Percentiles rank a stretch among this genome's conserved stretches.
Evolutionary conservation across 2,888 invertebrate species (phyloP).

Genomic region (Amiota minor): DNA sequence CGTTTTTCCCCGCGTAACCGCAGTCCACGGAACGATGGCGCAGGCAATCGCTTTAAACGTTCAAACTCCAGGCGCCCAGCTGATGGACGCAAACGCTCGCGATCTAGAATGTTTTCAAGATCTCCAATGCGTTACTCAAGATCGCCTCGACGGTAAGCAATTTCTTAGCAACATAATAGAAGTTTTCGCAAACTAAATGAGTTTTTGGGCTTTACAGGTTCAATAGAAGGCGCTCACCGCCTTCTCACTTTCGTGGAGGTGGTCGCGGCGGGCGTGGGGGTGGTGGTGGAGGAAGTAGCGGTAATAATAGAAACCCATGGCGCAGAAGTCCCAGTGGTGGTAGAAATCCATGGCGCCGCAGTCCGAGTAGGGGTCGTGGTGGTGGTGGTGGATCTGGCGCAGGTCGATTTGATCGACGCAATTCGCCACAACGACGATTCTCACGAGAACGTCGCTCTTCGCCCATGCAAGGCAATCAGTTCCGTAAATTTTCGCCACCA

Average conservation of each 20-base stretch:
- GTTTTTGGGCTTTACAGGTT: conserved; percentile 54
- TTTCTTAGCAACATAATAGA: neutral
- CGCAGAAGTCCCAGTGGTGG: conserved; percentile 62
- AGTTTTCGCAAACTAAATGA: neutral
- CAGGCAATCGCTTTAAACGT: conserved; percentile 64
- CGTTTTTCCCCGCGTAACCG: conserved; percentile 61
- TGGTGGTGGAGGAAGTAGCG: conserved; percentile 55
- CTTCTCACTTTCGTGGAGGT: conserved; percentile 61
- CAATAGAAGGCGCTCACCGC: conserved; percentile 68
- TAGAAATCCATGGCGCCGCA: conserved; percentile 68
- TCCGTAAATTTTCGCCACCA: conserved; percentile 68
- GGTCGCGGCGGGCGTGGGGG: conserved; percentile 57
- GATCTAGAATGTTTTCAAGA: conserved; percentile 69
- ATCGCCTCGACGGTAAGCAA: conserved; percentile 70
- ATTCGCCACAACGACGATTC: conserved; percentile 59
- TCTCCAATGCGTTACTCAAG: conserved; percentile 71
- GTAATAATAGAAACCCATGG: conserved; percentile 60
- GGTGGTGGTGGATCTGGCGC: conserved; percentile 49
- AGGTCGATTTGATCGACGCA: conserved; percentile 56
- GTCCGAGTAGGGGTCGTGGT: conserved; percentile 60
- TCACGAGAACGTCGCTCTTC: conserved; percentile 64
- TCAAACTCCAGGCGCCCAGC: conserved; percentile 70
- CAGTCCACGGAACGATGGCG: conserved; percentile 60
- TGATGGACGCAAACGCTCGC: conserved; percentile 66
- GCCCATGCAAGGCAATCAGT: conserved; percentile 59